A percentile compares a stretch with the other conserved stretches of the same genome.
These are phyloP conservation scores for Musca vetustissima DNA, from an alignment of 1,140 invertebrate genomes.

Conservation along the genomic window DNA sequence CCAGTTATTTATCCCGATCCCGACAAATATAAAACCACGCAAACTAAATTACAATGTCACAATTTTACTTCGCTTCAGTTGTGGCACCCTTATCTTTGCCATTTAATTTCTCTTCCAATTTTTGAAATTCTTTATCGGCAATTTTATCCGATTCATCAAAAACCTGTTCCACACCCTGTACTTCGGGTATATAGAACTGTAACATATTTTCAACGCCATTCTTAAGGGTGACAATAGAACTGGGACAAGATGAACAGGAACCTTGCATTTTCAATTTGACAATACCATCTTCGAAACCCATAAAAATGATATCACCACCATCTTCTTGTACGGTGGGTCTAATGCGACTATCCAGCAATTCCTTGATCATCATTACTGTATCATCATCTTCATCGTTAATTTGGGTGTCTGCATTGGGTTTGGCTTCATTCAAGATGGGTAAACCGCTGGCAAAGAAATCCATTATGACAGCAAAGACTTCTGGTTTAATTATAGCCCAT, in stretches of 20 bases:
- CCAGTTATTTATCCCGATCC: too few species aligned
- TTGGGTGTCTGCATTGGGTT: conserved; percentile 73
- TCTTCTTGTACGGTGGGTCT: conserved; percentile 98
- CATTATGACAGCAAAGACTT: conserved; percentile 98
- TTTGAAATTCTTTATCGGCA: conserved; percentile 83
- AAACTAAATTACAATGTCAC: too few species aligned
- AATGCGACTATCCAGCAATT: conserved; percentile 94
- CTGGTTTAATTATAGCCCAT: conserved; percentile 92
- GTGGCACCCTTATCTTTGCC: conserved; percentile 39
- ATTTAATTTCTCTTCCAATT: conserved; percentile 75
- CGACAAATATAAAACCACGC: too few species aligned
- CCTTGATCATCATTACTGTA: conserved; percentile 97
- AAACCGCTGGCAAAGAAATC: conserved; percentile 97
- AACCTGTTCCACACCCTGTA: conserved; percentile 82
- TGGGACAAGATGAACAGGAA: conserved; percentile 96
- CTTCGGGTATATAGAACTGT: conserved; percentile 99
- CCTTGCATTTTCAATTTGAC: conserved; percentile 97
- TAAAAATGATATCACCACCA: conserved; percentile 97
- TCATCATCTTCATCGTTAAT: conserved; percentile 92
- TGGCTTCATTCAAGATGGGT: conserved; percentile 81
- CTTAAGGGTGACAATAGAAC: conserved; percentile 96
- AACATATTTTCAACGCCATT: conserved; percentile 99
- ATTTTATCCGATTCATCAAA: conserved; percentile 83
- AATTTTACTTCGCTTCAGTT: conserved; percentile 1
- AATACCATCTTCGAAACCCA: conserved; percentile 88